Evolutionary conservation across 30 jellyfish, hydroid and myxozoan species (phyloP).

Genomic region (Nemopilema nomurai): DNA sequence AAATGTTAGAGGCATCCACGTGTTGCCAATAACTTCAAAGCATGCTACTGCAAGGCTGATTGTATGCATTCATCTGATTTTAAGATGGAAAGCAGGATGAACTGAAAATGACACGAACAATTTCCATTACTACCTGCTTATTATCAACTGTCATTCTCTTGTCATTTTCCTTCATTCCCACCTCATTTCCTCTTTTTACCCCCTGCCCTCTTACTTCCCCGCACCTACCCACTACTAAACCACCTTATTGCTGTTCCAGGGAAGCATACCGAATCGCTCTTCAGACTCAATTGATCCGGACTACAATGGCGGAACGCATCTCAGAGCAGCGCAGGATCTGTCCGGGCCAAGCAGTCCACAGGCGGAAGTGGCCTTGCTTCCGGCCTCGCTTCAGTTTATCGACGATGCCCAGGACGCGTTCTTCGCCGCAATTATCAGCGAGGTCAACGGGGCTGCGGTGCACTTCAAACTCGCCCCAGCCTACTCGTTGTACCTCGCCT

Average conservation of each 20-base stretch:
- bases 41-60: no score
- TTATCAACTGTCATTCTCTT: neutral
- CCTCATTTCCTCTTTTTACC: no score
- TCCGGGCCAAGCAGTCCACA: constrained; percentile 27
- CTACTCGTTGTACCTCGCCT: constrained; percentile 93
- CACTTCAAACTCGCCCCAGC: constrained; percentile 99
- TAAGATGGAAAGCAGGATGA: no score
- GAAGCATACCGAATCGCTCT: neutral
- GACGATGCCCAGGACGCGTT: constrained; percentile 97
- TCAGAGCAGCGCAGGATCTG: neutral
- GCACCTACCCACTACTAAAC: neutral
- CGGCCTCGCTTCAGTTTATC: constrained; percentile 87
- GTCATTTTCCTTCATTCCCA: neutral
- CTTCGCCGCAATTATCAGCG: constrained; percentile 96
- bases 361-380: constrained; percentile 71
- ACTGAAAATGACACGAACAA: no score
- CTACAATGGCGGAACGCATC: constrained; percentile 47
- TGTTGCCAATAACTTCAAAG: no score
- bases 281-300: neutral
- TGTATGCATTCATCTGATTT: no score
- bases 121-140: no score
- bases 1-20: no score
- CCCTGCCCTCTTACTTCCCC: no score
- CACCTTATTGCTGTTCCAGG: neutral
- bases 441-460: constrained; percentile 97